phyloP scores from a whole-genome alignment of 2,888 invertebrate genomes.

The Caenorhabditis plicata region DNA sequence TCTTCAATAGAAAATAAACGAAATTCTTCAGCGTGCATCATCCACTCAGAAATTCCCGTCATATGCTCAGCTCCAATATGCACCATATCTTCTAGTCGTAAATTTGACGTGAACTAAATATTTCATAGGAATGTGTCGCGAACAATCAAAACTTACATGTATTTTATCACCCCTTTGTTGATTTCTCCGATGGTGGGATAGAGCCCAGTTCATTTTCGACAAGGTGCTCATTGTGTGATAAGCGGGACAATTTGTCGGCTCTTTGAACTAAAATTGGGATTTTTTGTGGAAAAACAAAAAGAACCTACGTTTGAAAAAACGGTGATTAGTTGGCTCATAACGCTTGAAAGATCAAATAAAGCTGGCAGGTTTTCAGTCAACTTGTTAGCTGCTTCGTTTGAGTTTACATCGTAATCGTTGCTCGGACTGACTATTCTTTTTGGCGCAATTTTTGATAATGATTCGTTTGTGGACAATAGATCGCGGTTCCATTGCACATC shows the following conservation, averaged over 20 bases:
- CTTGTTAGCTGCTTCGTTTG: constrained; percentile 10
- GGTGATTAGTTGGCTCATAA: constrained; percentile 12
- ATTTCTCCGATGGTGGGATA: constrained; percentile 9
- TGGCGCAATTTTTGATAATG: too few species aligned
- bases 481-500: constrained; percentile 43
- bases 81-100: constrained; percentile 15
- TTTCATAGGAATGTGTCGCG: not conserved
- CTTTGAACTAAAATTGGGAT: constrained; percentile 15
- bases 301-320: constrained; percentile 12
- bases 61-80: constrained; percentile 22
- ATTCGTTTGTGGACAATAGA: constrained; percentile 20
- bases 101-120: constrained; percentile 1
- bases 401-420: not conserved
- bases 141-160: not conserved
- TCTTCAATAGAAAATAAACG: constrained; percentile 26
- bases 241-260: constrained; percentile 12
- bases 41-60: constrained; percentile 28
- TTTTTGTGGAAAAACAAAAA: not conserved
- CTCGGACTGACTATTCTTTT: too few species aligned
- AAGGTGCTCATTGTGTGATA: constrained; percentile 7
- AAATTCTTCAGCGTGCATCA: constrained; percentile 39
- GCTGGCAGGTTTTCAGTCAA: constrained; percentile 8
- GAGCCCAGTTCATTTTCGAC: constrained; percentile 27
- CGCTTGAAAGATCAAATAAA: constrained; percentile 14
- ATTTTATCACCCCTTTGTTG: constrained; percentile 14